Evolutionary conservation across 2,888 invertebrate species (phyloP).

Genomic region (Gnatocerus cornutus): DNA sequence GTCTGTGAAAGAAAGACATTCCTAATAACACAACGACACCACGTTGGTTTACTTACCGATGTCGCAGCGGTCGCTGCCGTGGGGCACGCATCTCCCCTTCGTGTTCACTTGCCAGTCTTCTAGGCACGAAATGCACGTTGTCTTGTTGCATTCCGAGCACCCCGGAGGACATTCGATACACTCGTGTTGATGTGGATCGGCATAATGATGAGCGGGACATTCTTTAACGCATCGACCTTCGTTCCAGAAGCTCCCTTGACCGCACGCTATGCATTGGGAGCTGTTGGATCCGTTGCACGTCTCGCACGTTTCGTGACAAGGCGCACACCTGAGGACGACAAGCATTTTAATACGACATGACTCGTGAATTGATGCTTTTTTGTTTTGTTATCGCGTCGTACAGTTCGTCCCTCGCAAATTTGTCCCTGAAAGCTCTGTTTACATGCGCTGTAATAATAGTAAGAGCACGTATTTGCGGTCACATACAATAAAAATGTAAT

Average conservation of each 20-base stretch:
- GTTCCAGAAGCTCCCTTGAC: slow-evolving; percentile 80
- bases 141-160: slow-evolving; percentile 83
- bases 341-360: slow-evolving; percentile 34
- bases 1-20: slow-evolving; percentile 72
- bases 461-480: too few relatives aligned
- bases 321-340: slow-evolving; percentile 77
- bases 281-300: slow-evolving; percentile 86
- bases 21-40: too few relatives aligned
- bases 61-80: slow-evolving; percentile 81
- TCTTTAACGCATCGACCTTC: slow-evolving; percentile 82
- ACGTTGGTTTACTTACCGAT: slow-evolving; percentile 75
- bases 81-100: slow-evolving; percentile 83
- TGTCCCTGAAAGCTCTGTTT: too few relatives aligned
- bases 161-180: slow-evolving; percentile 87
- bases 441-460: too few relatives aligned
- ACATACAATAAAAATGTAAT: too few relatives aligned
- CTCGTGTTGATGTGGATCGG: slow-evolving; percentile 85
- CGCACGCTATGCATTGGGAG: slow-evolving; percentile 88
- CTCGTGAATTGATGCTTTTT: not conserved
- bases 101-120: slow-evolving; percentile 84
- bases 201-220: slow-evolving; percentile 84
- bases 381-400: slow-evolving; percentile 11
- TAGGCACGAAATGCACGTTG: slow-evolving; percentile 83
- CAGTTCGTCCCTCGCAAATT: too few relatives aligned
- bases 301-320: slow-evolving; percentile 86